Evolutionary conservation across 2,113 vertebrate species (phyloP).

Genomic region (Seriola aureovittata): DNA sequence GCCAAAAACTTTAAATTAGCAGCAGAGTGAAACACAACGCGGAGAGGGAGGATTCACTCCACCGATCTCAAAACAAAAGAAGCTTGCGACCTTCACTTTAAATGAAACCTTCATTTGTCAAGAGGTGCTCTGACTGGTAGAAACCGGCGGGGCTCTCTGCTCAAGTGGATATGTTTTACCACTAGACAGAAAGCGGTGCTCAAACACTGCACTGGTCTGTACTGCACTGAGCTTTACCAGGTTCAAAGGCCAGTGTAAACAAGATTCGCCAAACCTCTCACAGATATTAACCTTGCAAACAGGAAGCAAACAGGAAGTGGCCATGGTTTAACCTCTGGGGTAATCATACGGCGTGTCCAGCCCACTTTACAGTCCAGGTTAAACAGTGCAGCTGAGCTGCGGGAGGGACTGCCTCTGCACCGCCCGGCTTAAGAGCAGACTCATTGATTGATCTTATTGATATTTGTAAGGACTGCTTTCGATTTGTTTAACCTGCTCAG

Average conservation of each 20-base stretch:
- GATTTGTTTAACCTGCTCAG: slow-evolving; percentile 21
- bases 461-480: neutral
- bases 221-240: neutral
- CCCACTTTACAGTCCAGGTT: slow-evolving; percentile 9
- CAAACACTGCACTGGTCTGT: neutral
- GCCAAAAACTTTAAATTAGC: slow-evolving; percentile 58
- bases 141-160: slow-evolving; percentile 17
- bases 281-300: slow-evolving; percentile 25
- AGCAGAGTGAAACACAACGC: slow-evolving; percentile 35
- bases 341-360: neutral
- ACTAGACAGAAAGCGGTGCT: neutral
- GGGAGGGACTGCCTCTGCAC: neutral
- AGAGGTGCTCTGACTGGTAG: slow-evolving; percentile 45
- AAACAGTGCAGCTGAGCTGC: slow-evolving; percentile 9
- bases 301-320: slow-evolving; percentile 4
- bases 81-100: slow-evolving; percentile 52
- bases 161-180: slow-evolving; percentile 13
- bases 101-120: slow-evolving; percentile 62
- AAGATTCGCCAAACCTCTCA: neutral
- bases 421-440: neutral
- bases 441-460: slow-evolving; percentile 26
- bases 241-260: slow-evolving; percentile 4
- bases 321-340: neutral
- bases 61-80: slow-evolving; percentile 63
- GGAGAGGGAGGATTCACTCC: slow-evolving; percentile 28